Conservation (phyloP, 1,140 invertebrate species). For the Sipha flava region DNA sequence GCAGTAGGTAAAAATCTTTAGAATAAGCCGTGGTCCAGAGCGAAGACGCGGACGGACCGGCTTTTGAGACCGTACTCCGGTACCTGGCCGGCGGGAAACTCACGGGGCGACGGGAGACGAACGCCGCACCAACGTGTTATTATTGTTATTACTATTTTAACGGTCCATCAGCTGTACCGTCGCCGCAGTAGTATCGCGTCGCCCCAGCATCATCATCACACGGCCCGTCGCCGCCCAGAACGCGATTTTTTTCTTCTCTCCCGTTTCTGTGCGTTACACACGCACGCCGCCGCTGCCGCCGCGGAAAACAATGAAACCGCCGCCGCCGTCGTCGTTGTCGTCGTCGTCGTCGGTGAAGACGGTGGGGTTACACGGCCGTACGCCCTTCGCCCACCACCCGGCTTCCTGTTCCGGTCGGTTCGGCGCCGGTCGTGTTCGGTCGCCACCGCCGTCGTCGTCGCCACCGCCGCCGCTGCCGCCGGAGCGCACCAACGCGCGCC, state of each 20-base stretch:
- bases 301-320: conserved; percentile 5
- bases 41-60: too few species aligned
- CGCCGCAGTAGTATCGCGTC: not conserved
- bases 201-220: not conserved
- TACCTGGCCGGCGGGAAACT: too few species aligned
- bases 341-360: not conserved
- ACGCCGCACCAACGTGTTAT: not conserved
- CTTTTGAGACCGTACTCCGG: too few species aligned
- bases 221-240: not conserved
- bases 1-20: too few species aligned
- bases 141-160: conserved; percentile 16
- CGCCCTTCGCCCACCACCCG: not conserved
- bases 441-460: not conserved
- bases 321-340: too few species aligned
- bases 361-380: not conserved
- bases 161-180: not conserved
- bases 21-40: too few species aligned
- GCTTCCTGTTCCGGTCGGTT: conserved; percentile 29
- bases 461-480: not conserved
- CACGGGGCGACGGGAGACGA: too few species aligned
- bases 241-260: not conserved
- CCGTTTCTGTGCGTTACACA: not conserved
- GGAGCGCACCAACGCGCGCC: not conserved
- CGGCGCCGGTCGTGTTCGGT: conserved; percentile 23
- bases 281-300: not conserved